phyloP scores from a whole-genome alignment of 2,113 vertebrate genomes.

The Isurus oxyrinchus region DNA sequence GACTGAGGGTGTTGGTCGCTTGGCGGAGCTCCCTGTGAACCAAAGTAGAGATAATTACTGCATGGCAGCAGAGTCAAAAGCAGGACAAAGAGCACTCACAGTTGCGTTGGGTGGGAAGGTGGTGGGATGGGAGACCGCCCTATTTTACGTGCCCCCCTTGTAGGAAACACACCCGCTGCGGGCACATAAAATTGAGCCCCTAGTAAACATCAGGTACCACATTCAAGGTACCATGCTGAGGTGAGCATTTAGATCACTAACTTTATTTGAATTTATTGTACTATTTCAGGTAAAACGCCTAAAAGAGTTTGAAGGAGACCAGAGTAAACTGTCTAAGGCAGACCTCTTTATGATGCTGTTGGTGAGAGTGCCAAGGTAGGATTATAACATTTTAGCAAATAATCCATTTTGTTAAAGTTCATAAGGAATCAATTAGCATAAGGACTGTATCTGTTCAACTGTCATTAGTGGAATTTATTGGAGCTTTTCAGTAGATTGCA shows the following conservation, averaged over 20 bases:
- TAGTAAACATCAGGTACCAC: background rate
- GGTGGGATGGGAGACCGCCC: no score
- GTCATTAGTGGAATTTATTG: background rate
- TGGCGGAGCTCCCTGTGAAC: no score
- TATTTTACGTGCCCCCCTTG: no score
- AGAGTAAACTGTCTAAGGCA: slow-evolving; percentile 55
- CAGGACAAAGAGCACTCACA: no score
- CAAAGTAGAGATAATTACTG: no score
- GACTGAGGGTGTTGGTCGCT: no score
- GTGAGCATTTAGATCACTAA: background rate
- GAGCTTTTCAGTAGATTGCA: background rate
- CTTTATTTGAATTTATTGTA: background rate
- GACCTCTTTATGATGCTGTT: slow-evolving; percentile 67
- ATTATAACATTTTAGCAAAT: background rate
- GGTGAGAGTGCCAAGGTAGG: slow-evolving; percentile 61
- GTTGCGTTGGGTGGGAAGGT: no score
- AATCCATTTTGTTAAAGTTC: background rate
- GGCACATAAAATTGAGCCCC: no score
- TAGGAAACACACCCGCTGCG: no score
- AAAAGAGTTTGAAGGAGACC: slow-evolving; percentile 49
- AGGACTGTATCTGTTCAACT: background rate
- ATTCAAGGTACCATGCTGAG: background rate
- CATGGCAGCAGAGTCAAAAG: no score
- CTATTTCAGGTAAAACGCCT: slow-evolving; percentile 56
- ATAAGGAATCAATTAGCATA: background rate